Evolutionary conservation across 2,888 invertebrate genomes (phyloP).

Genomic region (Mythimna impura): DNA sequence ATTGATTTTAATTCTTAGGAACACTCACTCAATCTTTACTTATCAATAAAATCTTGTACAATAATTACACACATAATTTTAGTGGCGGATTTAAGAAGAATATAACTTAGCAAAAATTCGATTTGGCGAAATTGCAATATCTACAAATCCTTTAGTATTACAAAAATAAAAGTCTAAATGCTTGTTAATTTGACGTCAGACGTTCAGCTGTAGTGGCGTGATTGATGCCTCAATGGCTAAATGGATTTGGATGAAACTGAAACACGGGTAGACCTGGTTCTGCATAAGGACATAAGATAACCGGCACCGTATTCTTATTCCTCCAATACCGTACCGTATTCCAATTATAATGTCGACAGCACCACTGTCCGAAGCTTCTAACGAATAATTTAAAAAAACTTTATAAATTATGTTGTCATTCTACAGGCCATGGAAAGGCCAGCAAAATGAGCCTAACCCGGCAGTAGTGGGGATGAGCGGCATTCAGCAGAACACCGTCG

Average conservation of each 20-base stretch:
- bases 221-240: too few species aligned
- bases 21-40: neutral
- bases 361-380: neutral
- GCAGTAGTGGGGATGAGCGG: conserved; percentile 85
- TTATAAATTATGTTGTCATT: neutral
- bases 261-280: too few species aligned
- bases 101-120: neutral
- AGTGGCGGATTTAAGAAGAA: neutral
- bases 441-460: conserved; percentile 86
- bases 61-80: neutral
- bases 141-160: too few species aligned
- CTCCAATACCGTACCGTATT: too few species aligned
- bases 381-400: neutral
- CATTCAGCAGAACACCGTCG: conserved; percentile 82
- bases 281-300: too few species aligned
- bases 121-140: neutral
- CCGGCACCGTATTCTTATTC: too few species aligned
- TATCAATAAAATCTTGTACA: neutral
- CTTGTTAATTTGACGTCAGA: too few species aligned
- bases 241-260: too few species aligned
- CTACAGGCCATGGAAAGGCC: conserved; percentile 87
- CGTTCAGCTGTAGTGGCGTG: too few species aligned
- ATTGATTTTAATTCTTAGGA: neutral
- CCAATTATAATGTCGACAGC: neutral
- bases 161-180: too few species aligned